These are phyloP conservation scores for Megalurothrips usitatus DNA, from an alignment of 2,888 invertebrate genomes.

Conservation along the genomic window DNA sequence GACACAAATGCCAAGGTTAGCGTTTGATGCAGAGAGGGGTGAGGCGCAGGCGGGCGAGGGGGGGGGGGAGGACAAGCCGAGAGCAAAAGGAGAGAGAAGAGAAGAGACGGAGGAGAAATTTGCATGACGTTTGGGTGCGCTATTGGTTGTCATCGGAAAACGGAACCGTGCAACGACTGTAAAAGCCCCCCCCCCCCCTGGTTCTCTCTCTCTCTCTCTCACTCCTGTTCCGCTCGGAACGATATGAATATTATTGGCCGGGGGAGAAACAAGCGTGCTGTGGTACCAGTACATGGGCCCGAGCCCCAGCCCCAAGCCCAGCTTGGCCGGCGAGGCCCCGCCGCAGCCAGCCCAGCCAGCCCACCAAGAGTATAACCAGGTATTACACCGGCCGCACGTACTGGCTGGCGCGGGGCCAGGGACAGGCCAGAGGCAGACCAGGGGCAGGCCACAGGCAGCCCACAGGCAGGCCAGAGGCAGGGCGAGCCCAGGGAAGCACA, in stretches of 20 bases:
- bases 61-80: background rate
- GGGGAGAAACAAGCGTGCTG: background rate
- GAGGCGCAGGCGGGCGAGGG: background rate
- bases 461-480: background rate
- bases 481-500: no score
- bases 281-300: background rate
- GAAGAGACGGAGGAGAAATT: background rate
- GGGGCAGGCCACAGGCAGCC: background rate
- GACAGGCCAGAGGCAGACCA: background rate
- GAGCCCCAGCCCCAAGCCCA: background rate
- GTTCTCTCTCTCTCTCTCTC: no score
- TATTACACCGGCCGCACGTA: no score
- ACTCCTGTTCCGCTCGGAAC: no score
- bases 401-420: background rate
- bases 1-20: conserved; percentile 11
- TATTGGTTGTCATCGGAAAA: background rate
- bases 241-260: conserved; percentile 6
- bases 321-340: no score
- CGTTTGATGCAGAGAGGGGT: background rate
- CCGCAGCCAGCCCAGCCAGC: no score
- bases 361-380: no score
- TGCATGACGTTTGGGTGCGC: conserved; percentile 11
- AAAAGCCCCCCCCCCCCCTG: background rate
- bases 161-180: background rate
- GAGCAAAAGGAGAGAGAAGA: background rate